These are phyloP conservation scores for Ramazzottius varieornatus DNA, from an alignment of 2,888 invertebrate species.

Conservation along the genomic window DNA sequence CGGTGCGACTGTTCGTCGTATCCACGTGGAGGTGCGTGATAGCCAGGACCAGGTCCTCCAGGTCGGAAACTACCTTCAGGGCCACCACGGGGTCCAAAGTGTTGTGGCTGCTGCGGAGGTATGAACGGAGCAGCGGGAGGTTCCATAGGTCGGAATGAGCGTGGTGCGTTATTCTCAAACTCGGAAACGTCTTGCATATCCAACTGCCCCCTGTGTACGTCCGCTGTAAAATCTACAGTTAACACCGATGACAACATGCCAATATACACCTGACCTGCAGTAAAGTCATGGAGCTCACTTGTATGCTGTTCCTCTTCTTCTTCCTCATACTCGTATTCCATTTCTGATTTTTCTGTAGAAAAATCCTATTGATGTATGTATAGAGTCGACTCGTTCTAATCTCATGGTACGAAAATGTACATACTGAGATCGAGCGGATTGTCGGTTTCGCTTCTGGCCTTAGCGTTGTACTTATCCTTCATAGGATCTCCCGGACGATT, in stretches of 20 bases:
- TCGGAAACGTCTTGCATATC: background rate
- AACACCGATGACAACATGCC: no score
- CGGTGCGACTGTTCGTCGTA: no score
- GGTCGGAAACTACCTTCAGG: no score
- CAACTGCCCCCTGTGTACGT: background rate
- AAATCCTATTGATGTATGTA: no score
- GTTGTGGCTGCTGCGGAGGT: background rate
- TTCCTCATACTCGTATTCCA: constrained; percentile 12
- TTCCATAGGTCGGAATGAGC: no score
- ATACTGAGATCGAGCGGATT: background rate
- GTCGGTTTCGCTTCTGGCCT: constrained; percentile 2
- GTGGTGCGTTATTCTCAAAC: background rate
- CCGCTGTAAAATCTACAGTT: no score
- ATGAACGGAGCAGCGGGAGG: background rate
- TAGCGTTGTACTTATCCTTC: constrained; percentile 72
- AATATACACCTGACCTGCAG: no score
- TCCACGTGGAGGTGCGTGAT: no score
- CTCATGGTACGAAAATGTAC: background rate
- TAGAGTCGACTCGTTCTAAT: background rate
- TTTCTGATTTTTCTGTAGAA: background rate
- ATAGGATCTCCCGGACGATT: constrained; percentile 93
- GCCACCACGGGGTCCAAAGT: background rate
- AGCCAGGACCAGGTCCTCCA: no score
- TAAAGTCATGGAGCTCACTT: no score
- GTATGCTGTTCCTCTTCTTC: no score